Evolutionary conservation across 2,888 invertebrate genomes (phyloP).

Genomic region (Syrista parreyssii): DNA sequence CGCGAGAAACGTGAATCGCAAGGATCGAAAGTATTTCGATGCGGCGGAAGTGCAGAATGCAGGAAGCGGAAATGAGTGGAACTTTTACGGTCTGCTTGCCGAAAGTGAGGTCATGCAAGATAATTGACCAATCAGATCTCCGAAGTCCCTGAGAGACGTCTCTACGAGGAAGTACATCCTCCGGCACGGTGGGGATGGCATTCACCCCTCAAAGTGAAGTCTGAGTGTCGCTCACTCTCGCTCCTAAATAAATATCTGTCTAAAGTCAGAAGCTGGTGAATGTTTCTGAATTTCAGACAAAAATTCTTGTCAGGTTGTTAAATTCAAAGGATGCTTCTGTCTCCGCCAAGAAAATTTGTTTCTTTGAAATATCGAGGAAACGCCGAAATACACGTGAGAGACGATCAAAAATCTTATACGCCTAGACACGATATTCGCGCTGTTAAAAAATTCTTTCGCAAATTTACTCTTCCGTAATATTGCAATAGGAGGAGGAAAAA

Average conservation of each 20-base stretch:
- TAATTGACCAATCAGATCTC: constrained; percentile 1
- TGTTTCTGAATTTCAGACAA: too few species aligned
- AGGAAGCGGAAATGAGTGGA: constrained; percentile 1
- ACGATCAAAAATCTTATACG: too few species aligned
- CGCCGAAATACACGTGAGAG: neutral
- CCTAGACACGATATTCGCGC: neutral
- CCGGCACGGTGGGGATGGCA: neutral
- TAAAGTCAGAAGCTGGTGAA: neutral
- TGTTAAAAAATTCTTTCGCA: neutral
- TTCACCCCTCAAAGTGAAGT: neutral
- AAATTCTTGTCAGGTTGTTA: too few species aligned
- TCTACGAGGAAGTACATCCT: neutral
- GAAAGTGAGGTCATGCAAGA: constrained; percentile 1
- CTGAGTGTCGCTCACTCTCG: neutral
- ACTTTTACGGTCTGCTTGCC: neutral
- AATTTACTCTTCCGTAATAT: neutral
- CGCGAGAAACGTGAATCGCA: neutral
- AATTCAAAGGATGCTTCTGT: too few species aligned
- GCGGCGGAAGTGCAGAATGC: neutral
- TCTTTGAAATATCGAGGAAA: neutral
- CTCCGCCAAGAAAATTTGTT: neutral
- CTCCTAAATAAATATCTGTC: neutral
- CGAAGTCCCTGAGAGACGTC: neutral
- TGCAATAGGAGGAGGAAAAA: neutral
- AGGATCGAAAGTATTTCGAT: neutral